Percentiles rank a stretch among this genome's conserved stretches.
phyloP scores from a whole-genome alignment of 92 coral and sea anemone species.

The Chrysogorgia sp. region DNA sequence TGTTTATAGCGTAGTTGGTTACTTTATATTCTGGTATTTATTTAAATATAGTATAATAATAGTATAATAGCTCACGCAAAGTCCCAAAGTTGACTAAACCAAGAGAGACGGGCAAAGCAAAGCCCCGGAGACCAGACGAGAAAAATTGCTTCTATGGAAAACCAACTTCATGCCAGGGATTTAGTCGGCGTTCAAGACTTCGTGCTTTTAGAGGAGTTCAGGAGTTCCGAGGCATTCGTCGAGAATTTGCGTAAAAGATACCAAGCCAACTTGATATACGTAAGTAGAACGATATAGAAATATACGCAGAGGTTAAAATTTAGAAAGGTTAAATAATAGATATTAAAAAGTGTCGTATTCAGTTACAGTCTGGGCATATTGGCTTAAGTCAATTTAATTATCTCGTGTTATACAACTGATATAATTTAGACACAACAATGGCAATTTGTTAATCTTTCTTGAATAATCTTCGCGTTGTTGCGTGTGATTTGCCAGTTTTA shows the following conservation, averaged over 20 bases:
- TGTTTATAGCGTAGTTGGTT: neutral
- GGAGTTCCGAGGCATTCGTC: slow-evolving; percentile 86
- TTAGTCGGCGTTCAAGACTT: slow-evolving; percentile 96
- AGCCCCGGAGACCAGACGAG: slow-evolving; percentile 16
- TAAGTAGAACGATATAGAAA: slow-evolving; percentile 50
- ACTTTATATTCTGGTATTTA: neutral
- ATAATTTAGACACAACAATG: no score
- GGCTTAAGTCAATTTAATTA: no score
- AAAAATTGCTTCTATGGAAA: slow-evolving; percentile 69
- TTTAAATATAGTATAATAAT: no score
- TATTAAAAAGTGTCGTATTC: no score
- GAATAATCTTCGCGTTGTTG: no score
- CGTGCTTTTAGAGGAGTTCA: slow-evolving; percentile 91
- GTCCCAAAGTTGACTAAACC: neutral
- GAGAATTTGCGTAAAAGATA: slow-evolving; percentile 92
- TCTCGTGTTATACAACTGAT: no score
- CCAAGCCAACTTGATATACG: slow-evolving; percentile 90
- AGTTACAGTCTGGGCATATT: no score
- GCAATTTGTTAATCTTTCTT: no score
- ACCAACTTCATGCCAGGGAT: slow-evolving; percentile 89
- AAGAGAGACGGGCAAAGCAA: neutral
- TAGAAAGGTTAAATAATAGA: no score
- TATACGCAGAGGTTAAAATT: no score
- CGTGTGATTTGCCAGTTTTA: no score
- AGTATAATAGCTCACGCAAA: neutral